Percentiles rank a stretch among this genome's conserved stretches.
Evolutionary conservation across 1,140 invertebrate genomes (phyloP).

Genomic region (Orchesella cincta): DNA sequence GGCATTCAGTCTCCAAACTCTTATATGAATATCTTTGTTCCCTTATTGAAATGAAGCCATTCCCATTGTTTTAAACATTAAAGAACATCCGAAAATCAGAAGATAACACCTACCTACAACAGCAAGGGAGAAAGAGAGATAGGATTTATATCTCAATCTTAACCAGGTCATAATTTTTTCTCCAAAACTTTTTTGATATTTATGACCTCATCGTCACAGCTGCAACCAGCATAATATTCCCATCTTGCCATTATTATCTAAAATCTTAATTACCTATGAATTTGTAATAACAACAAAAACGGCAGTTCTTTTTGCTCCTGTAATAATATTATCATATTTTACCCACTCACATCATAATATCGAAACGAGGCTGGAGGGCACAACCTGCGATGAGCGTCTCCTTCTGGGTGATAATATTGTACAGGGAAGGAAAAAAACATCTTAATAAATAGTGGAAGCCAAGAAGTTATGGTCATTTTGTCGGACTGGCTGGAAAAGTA

Average conservation of each 20-base stretch:
- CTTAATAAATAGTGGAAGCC: constrained; percentile 28
- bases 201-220: constrained; percentile 25
- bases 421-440: constrained; percentile 12
- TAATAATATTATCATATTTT: background rate
- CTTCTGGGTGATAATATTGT: constrained; percentile 1
- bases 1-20: too few relatives aligned
- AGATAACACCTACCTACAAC: too few relatives aligned
- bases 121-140: too few relatives aligned
- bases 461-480: too few relatives aligned
- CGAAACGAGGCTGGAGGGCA: background rate
- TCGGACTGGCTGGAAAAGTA: too few relatives aligned
- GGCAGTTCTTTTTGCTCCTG: background rate
- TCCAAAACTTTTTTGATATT: constrained; percentile 16
- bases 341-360: background rate
- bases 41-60: too few relatives aligned
- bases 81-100: too few relatives aligned
- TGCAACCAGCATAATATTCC: constrained; percentile 3
- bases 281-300: constrained; percentile 12
- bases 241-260: constrained; percentile 25
- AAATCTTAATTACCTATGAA: constrained; percentile 26
- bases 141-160: constrained; percentile 15
- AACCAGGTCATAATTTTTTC: constrained; percentile 16
- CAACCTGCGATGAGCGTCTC: background rate
- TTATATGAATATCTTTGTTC: too few relatives aligned
- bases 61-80: too few relatives aligned